Percentiles rank a stretch among this genome's conserved stretches.
Evolutionary conservation across 2,888 invertebrate species (phyloP).

Genomic region (Ceriagrion tenellum): DNA sequence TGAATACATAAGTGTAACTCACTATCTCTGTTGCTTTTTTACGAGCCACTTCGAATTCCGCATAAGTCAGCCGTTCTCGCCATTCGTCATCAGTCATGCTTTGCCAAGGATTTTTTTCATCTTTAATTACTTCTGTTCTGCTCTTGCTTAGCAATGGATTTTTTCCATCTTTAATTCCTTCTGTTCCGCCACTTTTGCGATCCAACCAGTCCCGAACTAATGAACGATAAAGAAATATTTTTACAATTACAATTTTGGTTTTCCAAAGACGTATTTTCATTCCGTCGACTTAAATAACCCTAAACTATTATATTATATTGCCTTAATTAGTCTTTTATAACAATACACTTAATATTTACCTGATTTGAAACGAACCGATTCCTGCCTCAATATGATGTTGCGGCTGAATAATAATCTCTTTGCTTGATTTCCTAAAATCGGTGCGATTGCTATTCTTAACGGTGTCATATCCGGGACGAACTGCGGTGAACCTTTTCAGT

Average conservation of each 20-base stretch:
- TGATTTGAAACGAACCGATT: not conserved
- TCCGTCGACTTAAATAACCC: too few relatives aligned
- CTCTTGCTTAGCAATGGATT: not conserved
- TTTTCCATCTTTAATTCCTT: not conserved
- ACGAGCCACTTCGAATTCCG: slow-evolving; percentile 37
- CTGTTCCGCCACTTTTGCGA: too few relatives aligned
- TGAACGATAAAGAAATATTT: too few relatives aligned
- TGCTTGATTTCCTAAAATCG: not conserved
- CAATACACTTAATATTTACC: not conserved
- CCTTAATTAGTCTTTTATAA: too few relatives aligned
- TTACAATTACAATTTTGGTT: too few relatives aligned
- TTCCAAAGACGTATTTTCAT: too few relatives aligned
- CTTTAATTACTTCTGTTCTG: not conserved
- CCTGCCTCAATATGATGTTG: not conserved
- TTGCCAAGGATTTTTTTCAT: not conserved
- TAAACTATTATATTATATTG: too few relatives aligned
- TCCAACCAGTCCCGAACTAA: too few relatives aligned
- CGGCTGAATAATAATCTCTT: not conserved
- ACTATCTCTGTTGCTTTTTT: slow-evolving; percentile 48
- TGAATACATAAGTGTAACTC: not conserved
- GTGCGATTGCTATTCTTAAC: not conserved
- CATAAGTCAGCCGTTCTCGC: slow-evolving; percentile 3
- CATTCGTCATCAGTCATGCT: slow-evolving; percentile 14
- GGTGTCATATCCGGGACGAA: slow-evolving; percentile 12
- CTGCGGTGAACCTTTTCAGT: slow-evolving; percentile 1